Percentiles rank a stretch among this genome's conserved stretches.
phyloP scores from a whole-genome alignment of 1,140 invertebrate species.

The Scaptomyza graminum region DNA sequence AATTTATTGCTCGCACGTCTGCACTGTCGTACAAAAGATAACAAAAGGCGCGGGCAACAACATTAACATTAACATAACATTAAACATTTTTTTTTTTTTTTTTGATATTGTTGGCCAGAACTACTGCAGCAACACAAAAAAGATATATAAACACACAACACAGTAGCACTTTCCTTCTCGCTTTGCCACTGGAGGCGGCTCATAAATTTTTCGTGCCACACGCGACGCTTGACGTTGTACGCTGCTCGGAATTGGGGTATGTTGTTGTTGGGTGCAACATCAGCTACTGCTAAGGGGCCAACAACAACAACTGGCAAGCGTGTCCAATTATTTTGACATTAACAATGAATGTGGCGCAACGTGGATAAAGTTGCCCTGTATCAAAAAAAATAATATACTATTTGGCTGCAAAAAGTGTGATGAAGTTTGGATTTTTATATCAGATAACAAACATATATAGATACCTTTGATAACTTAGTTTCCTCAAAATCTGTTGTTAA shows the following conservation, averaged over 20 bases:
- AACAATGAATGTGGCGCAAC: conserved; percentile 78
- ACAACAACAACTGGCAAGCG: conserved; percentile 54
- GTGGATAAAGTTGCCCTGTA: conserved; percentile 34
- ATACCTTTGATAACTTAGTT: too few species aligned
- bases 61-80: conserved; percentile 54
- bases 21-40: conserved; percentile 39
- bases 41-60: conserved; percentile 40
- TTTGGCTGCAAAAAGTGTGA: background rate
- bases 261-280: conserved; percentile 24
- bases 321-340: conserved; percentile 83
- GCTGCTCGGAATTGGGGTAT: conserved; percentile 15
- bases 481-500: too few species aligned
- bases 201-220: conserved; percentile 81
- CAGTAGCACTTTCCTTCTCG: conserved; percentile 46
- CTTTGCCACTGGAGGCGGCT: conserved; percentile 51
- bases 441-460: too few species aligned
- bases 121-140: conserved; percentile 1
- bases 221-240: conserved; percentile 50
- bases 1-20: conserved; percentile 68
- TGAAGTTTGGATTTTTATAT: background rate
- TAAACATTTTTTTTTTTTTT: conserved; percentile 38
- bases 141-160: background rate
- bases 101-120: background rate
- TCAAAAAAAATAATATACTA: too few species aligned
- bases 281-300: conserved; percentile 28